Evolutionary conservation across 2,113 vertebrate species (phyloP).

Genomic region (Microtus pennsylvanicus): DNA sequence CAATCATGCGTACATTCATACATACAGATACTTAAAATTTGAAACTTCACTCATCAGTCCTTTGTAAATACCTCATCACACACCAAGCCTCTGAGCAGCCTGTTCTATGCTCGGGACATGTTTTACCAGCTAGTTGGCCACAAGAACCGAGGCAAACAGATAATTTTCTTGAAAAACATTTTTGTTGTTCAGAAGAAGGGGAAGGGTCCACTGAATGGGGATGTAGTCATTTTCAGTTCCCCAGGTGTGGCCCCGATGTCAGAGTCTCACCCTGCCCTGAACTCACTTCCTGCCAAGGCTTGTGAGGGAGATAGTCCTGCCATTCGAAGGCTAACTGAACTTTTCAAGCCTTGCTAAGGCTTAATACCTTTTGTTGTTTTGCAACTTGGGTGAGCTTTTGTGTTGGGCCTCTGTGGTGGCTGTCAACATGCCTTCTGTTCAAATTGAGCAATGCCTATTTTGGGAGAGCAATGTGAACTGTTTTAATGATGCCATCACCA

Average conservation of each 20-base stretch:
- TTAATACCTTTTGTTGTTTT: not conserved
- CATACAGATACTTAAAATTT: not conserved
- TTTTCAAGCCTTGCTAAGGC: slow-evolving; percentile 25
- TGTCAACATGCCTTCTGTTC: not conserved
- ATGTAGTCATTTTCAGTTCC: slow-evolving; percentile 54
- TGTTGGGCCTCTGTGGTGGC: not conserved
- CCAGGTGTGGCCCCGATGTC: not conserved
- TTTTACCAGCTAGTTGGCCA: not conserved
- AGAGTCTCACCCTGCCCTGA: not conserved
- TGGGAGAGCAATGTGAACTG: not conserved
- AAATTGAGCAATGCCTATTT: slow-evolving; percentile 39
- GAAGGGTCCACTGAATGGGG: not conserved
- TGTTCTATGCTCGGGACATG: not conserved
- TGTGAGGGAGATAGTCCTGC: not conserved
- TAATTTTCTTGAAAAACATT: slow-evolving; percentile 14
- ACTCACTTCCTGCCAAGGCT: slow-evolving; percentile 31
- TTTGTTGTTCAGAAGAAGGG: not conserved
- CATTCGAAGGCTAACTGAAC: slow-evolving; percentile 14
- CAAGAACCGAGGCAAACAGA: not conserved
- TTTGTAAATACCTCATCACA: not conserved
- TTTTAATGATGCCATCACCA: not conserved
- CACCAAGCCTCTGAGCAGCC: rapidly evolving
- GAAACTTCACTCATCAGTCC: not conserved
- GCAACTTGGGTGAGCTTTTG: not conserved
- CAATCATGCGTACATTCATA: not conserved